phyloP scores from a whole-genome alignment of 2,113 vertebrate species.

The Rhabdornis inornatus region DNA sequence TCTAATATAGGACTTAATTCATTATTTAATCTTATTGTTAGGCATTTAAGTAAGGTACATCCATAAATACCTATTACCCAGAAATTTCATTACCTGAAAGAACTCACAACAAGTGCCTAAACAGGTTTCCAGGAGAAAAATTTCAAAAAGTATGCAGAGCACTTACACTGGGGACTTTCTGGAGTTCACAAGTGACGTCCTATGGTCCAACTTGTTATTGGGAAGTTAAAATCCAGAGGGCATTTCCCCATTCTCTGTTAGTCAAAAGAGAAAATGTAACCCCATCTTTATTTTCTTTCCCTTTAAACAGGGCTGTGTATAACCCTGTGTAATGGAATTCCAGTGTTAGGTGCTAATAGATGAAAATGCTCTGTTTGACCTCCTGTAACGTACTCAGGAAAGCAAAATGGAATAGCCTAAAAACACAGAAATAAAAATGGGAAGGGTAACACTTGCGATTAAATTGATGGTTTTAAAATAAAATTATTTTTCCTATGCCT shows the following conservation, averaged over 20 bases:
- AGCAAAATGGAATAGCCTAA: background rate
- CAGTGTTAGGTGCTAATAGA: background rate
- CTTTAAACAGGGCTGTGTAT: background rate
- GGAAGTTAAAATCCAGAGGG: background rate
- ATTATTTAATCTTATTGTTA: background rate
- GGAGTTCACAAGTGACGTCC: rapidly evolving
- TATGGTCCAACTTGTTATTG: background rate
- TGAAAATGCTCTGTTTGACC: background rate
- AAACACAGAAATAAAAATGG: background rate
- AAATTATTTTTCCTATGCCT: background rate
- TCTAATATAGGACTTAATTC: background rate
- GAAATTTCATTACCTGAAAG: background rate
- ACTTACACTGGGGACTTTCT: background rate
- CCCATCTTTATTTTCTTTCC: background rate
- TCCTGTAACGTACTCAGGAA: rapidly evolving
- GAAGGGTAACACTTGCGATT: background rate
- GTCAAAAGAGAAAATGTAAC: background rate
- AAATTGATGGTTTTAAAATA: background rate
- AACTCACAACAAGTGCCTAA: background rate
- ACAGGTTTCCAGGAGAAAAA: background rate
- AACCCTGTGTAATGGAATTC: background rate
- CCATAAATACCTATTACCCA: background rate
- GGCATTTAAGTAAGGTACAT: background rate
- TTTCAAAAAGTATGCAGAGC: background rate
- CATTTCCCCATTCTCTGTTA: background rate